Percentiles rank a stretch among this genome's conserved stretches.
These are phyloP conservation scores for Montifringilla adamsi DNA, from an alignment of 2,113 vertebrate genomes.

Conservation along the genomic window DNA sequence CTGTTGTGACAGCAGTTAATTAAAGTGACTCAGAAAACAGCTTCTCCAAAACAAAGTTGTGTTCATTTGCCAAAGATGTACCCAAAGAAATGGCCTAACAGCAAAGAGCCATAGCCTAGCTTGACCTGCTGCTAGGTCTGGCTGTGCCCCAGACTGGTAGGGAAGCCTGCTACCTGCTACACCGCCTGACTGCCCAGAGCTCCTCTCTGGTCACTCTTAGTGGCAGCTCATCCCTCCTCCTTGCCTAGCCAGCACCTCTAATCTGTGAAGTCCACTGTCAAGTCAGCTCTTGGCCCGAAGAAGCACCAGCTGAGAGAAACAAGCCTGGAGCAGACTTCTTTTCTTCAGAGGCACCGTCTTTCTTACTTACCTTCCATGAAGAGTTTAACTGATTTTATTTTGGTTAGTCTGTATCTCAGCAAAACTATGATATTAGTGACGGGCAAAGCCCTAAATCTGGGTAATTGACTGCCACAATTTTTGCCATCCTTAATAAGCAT, in stretches of 20 bases:
- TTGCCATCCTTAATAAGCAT: background rate
- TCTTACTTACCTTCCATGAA: background rate
- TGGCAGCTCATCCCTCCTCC: background rate
- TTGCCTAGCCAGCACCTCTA: background rate
- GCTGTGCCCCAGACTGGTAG: background rate
- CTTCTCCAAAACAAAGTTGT: background rate
- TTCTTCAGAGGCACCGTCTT: background rate
- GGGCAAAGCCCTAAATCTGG: background rate
- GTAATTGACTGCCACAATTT: background rate
- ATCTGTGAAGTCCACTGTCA: background rate
- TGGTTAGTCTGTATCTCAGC: background rate
- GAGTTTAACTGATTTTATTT: background rate
- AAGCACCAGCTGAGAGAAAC: background rate
- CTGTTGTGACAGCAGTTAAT: constrained; percentile 59
- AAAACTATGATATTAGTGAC: background rate
- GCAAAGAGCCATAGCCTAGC: background rate
- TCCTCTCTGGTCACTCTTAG: background rate
- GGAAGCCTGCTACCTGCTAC: background rate
- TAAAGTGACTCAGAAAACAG: constrained; percentile 46
- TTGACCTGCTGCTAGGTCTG: background rate
- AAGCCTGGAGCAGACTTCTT: background rate
- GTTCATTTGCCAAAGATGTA: background rate
- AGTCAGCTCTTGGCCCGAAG: background rate
- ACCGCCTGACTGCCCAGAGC: background rate
- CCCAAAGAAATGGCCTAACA: background rate